Evolutionary conservation across 2,888 invertebrate species (phyloP).

Genomic region (Agrochola macilenta): DNA sequence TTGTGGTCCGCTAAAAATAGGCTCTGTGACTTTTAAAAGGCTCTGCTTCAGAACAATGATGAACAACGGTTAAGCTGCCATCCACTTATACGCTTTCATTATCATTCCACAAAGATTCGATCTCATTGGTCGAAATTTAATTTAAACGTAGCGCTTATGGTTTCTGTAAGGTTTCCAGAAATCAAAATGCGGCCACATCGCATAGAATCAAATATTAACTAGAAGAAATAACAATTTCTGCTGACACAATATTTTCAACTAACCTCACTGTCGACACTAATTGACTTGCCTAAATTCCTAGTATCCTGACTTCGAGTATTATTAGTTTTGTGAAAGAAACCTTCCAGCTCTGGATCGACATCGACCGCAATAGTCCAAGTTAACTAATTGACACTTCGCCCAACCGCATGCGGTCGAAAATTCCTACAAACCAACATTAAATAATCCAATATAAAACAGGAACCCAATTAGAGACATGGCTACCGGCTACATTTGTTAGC

Average conservation of each 20-base stretch:
- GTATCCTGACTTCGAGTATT: background rate
- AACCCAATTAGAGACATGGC: conserved; percentile 25
- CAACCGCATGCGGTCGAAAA: conserved; percentile 9
- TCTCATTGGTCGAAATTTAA: background rate
- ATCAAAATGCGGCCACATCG: background rate
- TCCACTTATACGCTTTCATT: conserved; percentile 25
- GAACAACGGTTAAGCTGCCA: conserved; percentile 6
- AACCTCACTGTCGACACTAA: background rate
- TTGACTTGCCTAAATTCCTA: conserved; percentile 16
- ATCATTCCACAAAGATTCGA: conserved; percentile 17
- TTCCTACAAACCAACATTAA: conserved; percentile 3
- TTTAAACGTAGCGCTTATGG: background rate
- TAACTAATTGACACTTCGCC: conserved; percentile 20
- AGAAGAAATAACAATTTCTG: background rate
- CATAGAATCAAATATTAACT: background rate
- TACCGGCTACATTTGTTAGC: conserved; percentile 28
- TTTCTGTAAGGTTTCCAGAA: background rate
- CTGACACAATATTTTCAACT: background rate
- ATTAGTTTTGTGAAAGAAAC: background rate
- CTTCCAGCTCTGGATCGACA: background rate
- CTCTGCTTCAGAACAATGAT: conserved; percentile 23
- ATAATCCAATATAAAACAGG: conserved; percentile 29
- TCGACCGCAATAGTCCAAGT: conserved; percentile 1
- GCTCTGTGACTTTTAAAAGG: conserved; percentile 18
- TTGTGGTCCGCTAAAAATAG: conserved; percentile 36